Conservation (phyloP, 2,797 vertebrate species). For the Pseudochirops corinnae region DNA sequence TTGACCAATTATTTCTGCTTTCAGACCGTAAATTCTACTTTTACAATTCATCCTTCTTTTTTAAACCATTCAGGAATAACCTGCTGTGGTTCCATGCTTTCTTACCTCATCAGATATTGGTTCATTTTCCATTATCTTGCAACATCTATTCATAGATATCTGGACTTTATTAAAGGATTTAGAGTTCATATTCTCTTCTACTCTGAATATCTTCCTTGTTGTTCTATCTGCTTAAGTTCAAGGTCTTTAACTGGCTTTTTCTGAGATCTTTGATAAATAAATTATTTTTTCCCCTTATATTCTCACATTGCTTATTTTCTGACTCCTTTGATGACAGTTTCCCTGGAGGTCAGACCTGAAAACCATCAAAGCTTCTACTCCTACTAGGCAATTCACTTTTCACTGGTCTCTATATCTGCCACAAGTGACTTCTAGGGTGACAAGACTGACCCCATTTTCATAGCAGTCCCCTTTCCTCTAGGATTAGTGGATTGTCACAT, state of each 20-base stretch:
- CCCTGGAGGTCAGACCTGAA: not conserved
- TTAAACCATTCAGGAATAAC: not conserved
- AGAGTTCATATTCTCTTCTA: not conserved
- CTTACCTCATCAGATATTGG: not conserved
- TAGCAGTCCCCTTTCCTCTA: not conserved
- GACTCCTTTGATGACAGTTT: not conserved
- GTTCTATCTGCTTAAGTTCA: not conserved
- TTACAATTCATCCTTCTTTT: not conserved
- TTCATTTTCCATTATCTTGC: not conserved
- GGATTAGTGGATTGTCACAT: not conserved
- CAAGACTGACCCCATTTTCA: not conserved
- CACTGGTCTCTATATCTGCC: not conserved
- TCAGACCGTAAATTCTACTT: not conserved
- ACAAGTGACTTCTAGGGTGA: not conserved
- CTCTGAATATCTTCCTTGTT: not conserved
- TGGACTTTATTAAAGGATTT: not conserved
- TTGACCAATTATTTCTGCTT: not conserved
- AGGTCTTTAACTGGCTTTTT: not conserved
- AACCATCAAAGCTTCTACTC: not conserved
- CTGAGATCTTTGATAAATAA: not conserved
- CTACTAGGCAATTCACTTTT: not conserved
- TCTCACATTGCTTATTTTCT: not conserved
- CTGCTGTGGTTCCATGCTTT: not conserved
- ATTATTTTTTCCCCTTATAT: not conserved
- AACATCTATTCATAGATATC: not conserved